Conservation (phyloP, 2,888 invertebrate genomes). For the Ditula angustiorana region DNA sequence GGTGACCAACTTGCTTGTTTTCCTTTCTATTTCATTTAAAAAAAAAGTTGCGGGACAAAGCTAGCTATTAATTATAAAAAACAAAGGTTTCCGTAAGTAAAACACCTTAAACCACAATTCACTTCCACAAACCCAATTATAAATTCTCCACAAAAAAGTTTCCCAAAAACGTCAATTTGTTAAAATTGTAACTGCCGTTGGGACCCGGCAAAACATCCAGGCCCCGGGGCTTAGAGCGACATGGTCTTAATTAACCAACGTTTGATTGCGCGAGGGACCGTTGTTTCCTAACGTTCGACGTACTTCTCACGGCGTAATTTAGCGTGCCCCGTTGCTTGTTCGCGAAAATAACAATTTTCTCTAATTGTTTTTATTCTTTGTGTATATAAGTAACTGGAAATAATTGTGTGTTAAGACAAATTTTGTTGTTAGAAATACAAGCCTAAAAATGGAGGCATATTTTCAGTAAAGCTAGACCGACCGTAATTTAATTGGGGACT, state of each 20-base stretch:
- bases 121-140: neutral
- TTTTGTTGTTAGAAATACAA: neutral
- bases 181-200: slow-evolving; percentile 22
- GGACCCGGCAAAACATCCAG: slow-evolving; percentile 21
- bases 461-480: neutral
- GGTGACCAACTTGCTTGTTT: no score
- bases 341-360: slow-evolving; percentile 31
- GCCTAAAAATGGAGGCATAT: neutral
- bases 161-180: slow-evolving; percentile 33
- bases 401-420: neutral
- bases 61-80: neutral
- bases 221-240: slow-evolving; percentile 43
- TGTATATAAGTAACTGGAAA: neutral
- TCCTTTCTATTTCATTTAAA: no score
- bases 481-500: neutral
- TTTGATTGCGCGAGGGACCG: slow-evolving; percentile 44
- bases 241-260: slow-evolving; percentile 46
- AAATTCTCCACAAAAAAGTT: neutral
- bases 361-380: slow-evolving; percentile 33
- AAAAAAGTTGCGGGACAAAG: neutral
- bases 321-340: slow-evolving; percentile 9
- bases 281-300: slow-evolving; percentile 32
- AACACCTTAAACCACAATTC: neutral
- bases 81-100: neutral
- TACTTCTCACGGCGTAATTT: slow-evolving; percentile 26